Conservation (phyloP, 2,113 vertebrate genomes). For the Pleuronectes platessa region DNA sequence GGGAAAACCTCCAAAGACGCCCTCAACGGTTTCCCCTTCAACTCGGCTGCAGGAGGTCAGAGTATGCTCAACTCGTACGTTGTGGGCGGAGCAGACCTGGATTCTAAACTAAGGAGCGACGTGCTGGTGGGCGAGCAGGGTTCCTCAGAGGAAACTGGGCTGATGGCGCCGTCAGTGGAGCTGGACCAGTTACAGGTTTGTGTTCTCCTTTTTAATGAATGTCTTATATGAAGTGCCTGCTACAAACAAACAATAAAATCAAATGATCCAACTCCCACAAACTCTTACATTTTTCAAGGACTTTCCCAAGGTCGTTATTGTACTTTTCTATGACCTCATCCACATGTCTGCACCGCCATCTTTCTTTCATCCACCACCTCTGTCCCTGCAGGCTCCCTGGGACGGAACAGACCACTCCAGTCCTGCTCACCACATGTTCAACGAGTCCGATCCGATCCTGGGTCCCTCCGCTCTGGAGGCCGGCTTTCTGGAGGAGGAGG, state of each 20-base stretch:
- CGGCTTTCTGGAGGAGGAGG: constrained; percentile 81
- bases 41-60: constrained; percentile 81
- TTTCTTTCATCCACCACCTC: background rate
- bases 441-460: constrained; percentile 83
- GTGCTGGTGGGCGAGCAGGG: constrained; percentile 83
- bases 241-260: too few relatives aligned
- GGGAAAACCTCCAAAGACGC: constrained; percentile 81
- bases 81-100: constrained; percentile 73
- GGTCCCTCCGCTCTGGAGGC: constrained; percentile 77
- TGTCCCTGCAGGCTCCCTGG: constrained; percentile 76
- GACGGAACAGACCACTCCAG: constrained; percentile 80
- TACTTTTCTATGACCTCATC: too few relatives aligned
- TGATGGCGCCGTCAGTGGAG: constrained; percentile 82
- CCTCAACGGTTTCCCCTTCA: constrained; percentile 85
- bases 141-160: constrained; percentile 82
- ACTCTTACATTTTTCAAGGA: too few relatives aligned
- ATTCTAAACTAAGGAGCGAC: constrained; percentile 80
- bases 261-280: too few relatives aligned
- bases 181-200: constrained; percentile 79
- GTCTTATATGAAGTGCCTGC: too few relatives aligned
- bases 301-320: too few relatives aligned
- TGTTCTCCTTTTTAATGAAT: background rate
- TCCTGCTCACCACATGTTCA: constrained; percentile 84
- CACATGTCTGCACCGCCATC: background rate
- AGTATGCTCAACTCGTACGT: constrained; percentile 86